A percentile compares a stretch with the other conserved stretches of the same genome.
phyloP scores from a whole-genome alignment of 1,140 invertebrate genomes.

The Drosophila ananassae region DNA sequence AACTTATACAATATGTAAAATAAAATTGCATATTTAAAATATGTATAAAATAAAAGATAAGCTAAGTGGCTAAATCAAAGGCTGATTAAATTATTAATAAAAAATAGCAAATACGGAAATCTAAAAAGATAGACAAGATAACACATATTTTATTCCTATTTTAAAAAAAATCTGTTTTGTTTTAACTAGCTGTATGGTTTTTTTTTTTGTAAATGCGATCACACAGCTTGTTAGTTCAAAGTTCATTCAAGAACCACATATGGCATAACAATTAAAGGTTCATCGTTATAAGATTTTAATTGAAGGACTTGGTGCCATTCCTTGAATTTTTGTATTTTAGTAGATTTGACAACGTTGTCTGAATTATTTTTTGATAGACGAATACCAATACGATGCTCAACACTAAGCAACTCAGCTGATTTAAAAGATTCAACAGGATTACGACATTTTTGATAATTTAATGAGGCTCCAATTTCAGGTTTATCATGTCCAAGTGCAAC shows the following conservation, averaged over 20 bases:
- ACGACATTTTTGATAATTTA: constrained; percentile 15
- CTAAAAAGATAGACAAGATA: not conserved
- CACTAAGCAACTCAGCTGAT: not conserved
- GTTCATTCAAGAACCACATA: constrained; percentile 93
- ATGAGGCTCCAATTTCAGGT: constrained; percentile 37
- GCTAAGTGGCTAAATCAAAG: too few species aligned
- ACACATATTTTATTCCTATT: not conserved
- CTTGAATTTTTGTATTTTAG: constrained; percentile 86
- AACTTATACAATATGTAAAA: too few species aligned
- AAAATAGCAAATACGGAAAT: not conserved
- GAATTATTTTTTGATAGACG: constrained; percentile 21
- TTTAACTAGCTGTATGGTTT: not conserved
- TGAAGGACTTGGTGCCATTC: constrained; percentile 92
- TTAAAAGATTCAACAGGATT: not conserved
- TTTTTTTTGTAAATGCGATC: constrained; percentile 32
- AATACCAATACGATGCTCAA: constrained; percentile 63
- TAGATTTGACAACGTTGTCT: not conserved
- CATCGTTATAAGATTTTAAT: constrained; percentile 88
- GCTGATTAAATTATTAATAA: not conserved
- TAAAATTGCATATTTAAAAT: too few species aligned
- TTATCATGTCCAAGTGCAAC: constrained; percentile 23
- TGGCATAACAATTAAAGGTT: constrained; percentile 93
- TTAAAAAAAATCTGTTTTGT: not conserved
- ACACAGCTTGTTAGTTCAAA: constrained; percentile 9
- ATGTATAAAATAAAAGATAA: too few species aligned